Percentiles rank a stretch among this genome's conserved stretches.
phyloP scores from a whole-genome alignment of 2,113 vertebrate species.

The Ellobius talpinus region DNA sequence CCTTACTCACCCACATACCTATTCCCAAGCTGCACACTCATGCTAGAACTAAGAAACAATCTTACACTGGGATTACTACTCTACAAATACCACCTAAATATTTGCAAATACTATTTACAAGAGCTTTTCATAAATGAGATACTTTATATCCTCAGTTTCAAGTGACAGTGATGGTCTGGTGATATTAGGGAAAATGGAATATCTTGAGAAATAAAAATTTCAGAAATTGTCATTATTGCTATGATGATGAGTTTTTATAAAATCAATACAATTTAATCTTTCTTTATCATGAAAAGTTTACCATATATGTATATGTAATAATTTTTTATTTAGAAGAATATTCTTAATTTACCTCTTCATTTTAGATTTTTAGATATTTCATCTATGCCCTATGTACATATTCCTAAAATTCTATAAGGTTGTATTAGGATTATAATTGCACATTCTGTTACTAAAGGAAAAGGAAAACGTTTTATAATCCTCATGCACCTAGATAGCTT shows the following conservation, averaged over 20 bases:
- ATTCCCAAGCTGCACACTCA: background rate
- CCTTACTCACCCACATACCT: background rate
- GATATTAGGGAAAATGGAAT: background rate
- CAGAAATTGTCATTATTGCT: background rate
- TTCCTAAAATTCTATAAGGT: background rate
- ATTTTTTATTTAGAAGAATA: background rate
- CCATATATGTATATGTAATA: background rate
- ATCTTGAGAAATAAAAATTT: background rate
- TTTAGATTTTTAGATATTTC: conserved; percentile 17
- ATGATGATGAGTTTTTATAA: background rate
- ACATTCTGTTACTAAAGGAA: background rate
- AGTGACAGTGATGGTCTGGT: background rate
- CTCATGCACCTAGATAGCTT: background rate
- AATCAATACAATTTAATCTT: background rate
- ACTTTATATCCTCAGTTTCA: background rate
- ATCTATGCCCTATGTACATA: background rate
- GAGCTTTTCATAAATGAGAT: background rate
- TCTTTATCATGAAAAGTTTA: background rate
- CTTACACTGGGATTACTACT: background rate
- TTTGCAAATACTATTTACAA: conserved; percentile 21
- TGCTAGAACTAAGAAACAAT: conserved; percentile 9
- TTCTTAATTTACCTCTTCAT: background rate
- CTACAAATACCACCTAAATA: conserved; percentile 17
- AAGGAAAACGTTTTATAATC: background rate
- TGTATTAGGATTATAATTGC: background rate